Evolutionary conservation across 2,797 vertebrate genomes (phyloP), one percentile per base, ranked within the genome.

Genomic region (Choloepus didactylus): DNA sequence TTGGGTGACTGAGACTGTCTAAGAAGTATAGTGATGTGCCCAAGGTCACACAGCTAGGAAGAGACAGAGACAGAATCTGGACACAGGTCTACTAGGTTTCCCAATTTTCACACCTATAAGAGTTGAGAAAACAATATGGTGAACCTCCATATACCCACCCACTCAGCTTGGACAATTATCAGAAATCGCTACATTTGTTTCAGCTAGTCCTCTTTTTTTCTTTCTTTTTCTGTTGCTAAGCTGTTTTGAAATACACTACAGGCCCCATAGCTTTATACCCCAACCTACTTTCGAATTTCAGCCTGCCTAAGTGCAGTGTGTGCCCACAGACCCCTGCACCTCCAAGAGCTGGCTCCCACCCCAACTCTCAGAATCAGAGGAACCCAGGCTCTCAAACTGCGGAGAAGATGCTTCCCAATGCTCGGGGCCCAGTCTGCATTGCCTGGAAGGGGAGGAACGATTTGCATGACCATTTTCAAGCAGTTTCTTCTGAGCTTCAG

Each of bases 381-480:
- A 79, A 54, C 4, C 1, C 2, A 59, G 46, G 23, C 56, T 92
- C 59, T 69, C 49, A 4, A 69, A 76, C n/a, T 7, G 19, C 0
- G 2, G 27, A 75, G 18, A 44, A 9, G 70, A 59, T n/a, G 12
- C 19, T 51, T 66, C n/a, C 9, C 5, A 15, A 9, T 6, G 59
- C 59, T 31, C 23, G 15, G 51, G 46, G 60, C 56, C 38, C 19
- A 9, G 35, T 3, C 51, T 7, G 38, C 11, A 31, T 46, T 66
- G 66, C 85, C 77, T 56, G 66, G 80, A 97, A 96, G 94, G 67
- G 16, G 94, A 98, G 84, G 93, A 88, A 91, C 64, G 92, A 90
- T 91, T 88, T 93, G 73, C 87, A 69, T 67, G 88, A 94, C 84
- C 79, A 87, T 85, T 96, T 97, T 95, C 94, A 94, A 96, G 95